Evolutionary conservation across 2,888 invertebrate genomes (phyloP).

Genomic region (Aphidius colemani): DNA sequence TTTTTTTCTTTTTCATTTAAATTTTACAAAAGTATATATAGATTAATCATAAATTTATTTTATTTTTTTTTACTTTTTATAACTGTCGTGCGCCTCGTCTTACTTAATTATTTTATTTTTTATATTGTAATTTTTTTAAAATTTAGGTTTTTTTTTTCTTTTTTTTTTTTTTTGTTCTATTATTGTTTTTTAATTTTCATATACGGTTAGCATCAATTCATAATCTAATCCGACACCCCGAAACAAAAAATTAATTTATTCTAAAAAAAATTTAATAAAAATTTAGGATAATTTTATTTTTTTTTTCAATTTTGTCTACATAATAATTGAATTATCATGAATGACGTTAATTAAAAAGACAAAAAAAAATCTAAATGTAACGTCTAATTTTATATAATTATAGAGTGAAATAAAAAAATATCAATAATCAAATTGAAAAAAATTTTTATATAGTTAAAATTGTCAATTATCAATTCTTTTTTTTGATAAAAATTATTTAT

Average conservation of each 20-base stretch:
- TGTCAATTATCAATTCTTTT: slow-evolving; percentile 22
- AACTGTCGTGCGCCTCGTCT: slow-evolving; percentile 24
- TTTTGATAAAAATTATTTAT: slow-evolving; percentile 15
- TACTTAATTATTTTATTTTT: slow-evolving; percentile 7
- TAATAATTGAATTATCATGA: no score
- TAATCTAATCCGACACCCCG: slow-evolving; percentile 35
- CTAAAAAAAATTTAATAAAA: no score
- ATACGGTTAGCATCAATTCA: slow-evolving; percentile 28
- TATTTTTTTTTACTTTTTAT: no score
- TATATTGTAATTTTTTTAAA: not conserved
- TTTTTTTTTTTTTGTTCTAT: slow-evolving; percentile 26
- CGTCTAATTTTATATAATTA: no score
- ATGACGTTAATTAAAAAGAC: no score
- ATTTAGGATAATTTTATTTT: no score
- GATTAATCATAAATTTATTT: no score
- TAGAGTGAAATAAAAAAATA: slow-evolving; percentile 13
- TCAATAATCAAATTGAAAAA: slow-evolving; percentile 16
- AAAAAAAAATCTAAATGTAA: no score
- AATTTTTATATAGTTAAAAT: slow-evolving; percentile 21
- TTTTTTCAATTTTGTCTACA: no score
- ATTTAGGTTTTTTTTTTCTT: slow-evolving; percentile 19
- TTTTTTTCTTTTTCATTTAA: slow-evolving; percentile 8
- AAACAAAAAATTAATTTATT: slow-evolving; percentile 24
- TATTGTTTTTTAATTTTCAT: slow-evolving; percentile 25
- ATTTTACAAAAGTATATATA: no score